These are phyloP conservation scores for Oryzias celebensis DNA, from an alignment of 2,113 vertebrate species.

Conservation along the genomic window DNA sequence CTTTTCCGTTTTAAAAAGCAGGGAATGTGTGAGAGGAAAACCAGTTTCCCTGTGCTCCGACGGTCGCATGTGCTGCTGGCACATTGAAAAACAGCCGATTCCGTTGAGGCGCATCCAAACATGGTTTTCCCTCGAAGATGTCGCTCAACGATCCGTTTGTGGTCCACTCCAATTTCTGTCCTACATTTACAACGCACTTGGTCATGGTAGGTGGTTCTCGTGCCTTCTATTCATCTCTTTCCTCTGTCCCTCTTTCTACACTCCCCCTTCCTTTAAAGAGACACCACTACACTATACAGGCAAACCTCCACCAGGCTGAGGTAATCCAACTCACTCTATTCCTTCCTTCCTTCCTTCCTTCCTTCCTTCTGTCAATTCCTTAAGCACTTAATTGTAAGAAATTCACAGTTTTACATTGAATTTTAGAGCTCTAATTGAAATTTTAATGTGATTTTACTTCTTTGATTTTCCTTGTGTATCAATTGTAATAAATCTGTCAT, in stretches of 20 bases:
- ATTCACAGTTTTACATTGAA: too few species aligned
- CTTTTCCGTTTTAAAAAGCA: constrained; percentile 63
- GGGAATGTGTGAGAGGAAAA: constrained; percentile 59
- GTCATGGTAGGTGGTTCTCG: constrained; percentile 76
- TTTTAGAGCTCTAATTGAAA: too few species aligned
- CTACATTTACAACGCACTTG: constrained; percentile 73
- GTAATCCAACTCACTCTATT: constrained; percentile 16
- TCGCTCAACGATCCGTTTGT: constrained; percentile 53
- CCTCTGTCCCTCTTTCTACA: constrained; percentile 66
- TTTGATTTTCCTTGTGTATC: too few species aligned
- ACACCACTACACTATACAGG: constrained; percentile 63
- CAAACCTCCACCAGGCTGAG: constrained; percentile 32
- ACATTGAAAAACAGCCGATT: constrained; percentile 39
- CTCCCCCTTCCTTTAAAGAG: constrained; percentile 79
- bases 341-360: neutral
- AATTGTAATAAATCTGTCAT: too few species aligned
- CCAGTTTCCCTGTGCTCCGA: constrained; percentile 59
- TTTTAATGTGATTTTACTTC: too few species aligned
- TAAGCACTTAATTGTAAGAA: too few species aligned
- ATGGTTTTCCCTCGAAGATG: constrained; percentile 61
- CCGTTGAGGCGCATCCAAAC: constrained; percentile 65
- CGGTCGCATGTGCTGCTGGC: constrained; percentile 47
- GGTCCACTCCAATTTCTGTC: constrained; percentile 68
- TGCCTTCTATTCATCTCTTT: constrained; percentile 77
- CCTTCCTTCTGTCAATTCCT: neutral